Percentiles rank a stretch among this genome's conserved stretches.
phyloP scores from a whole-genome alignment of 2,797 vertebrate species.

The Microctenopoma steveboyesi region DNA sequence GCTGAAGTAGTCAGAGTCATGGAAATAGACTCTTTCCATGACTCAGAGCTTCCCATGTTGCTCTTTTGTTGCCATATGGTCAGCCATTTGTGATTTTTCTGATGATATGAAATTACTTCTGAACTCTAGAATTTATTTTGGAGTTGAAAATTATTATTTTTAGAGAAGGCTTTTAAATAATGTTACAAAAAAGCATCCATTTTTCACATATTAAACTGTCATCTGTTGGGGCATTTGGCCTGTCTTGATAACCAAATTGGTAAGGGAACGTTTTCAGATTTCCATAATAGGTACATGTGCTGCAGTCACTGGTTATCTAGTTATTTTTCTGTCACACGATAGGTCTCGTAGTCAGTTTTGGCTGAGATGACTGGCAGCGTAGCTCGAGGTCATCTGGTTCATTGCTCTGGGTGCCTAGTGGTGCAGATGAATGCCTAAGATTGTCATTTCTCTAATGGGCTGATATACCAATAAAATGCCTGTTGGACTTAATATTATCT shows the following conservation, averaged over 20 bases:
- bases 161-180: slow-evolving; percentile 5
- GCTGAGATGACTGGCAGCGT: slow-evolving; percentile 6
- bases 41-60: slow-evolving; percentile 17
- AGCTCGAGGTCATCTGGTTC: slow-evolving; percentile 1
- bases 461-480: background rate
- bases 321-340: background rate
- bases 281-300: background rate
- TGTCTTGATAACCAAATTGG: slow-evolving; percentile 5
- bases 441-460: background rate
- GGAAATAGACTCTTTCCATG: background rate
- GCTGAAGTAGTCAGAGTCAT: background rate
- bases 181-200: background rate
- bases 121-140: slow-evolving; percentile 21
- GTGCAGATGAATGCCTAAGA: slow-evolving; percentile 6
- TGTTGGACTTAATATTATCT: background rate
- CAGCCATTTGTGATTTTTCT: slow-evolving; percentile 35
- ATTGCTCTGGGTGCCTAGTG: background rate
- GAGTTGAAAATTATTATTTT: slow-evolving; percentile 20
- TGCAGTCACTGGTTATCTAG: background rate
- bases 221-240: background rate
- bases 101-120: slow-evolving; percentile 9
- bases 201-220: background rate
- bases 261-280: background rate
- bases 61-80: slow-evolving; percentile 26
- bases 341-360: background rate